Evolutionary conservation across 2,113 vertebrate genomes (phyloP).

Genomic region (Chamaea fasciata): DNA sequence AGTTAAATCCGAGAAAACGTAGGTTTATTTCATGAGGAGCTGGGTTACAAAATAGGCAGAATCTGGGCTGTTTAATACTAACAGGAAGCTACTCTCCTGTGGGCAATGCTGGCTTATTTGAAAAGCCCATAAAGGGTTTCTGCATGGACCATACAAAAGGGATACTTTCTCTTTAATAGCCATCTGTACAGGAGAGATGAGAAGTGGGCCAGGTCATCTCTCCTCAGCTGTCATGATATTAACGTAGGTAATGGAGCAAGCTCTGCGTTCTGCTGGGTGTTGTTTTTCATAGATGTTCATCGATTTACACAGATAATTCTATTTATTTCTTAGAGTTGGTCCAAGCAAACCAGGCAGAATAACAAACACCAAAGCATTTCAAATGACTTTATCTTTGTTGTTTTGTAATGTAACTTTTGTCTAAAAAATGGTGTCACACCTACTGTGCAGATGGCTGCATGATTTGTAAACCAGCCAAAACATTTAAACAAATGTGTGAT

Average conservation of each 20-base stretch:
- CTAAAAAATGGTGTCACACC: constrained; percentile 80
- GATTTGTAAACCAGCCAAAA: constrained; percentile 86
- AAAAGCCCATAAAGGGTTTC: constrained; percentile 86
- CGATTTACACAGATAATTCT: constrained; percentile 97
- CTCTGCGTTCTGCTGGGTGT: constrained; percentile 91
- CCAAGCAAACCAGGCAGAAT: constrained; percentile 86
- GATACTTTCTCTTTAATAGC: constrained; percentile 98
- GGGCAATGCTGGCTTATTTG: constrained; percentile 83
- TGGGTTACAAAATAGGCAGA: constrained; percentile 69
- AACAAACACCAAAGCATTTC: constrained; percentile 85
- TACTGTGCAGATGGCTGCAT: constrained; percentile 82
- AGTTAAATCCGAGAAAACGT: constrained; percentile 59
- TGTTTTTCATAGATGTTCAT: constrained; percentile 95
- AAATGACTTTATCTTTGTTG: constrained; percentile 83
- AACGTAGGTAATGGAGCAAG: constrained; percentile 99
- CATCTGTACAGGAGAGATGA: constrained; percentile 99
- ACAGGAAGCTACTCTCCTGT: constrained; percentile 80
- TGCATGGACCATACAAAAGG: constrained; percentile 88
- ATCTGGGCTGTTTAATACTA: constrained; percentile 79
- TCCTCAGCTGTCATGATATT: constrained; percentile 99
- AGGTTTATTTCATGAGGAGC: constrained; percentile 71
- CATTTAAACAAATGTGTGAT: constrained; percentile 90
- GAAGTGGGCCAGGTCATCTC: constrained; percentile 96
- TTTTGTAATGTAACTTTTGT: constrained; percentile 84
- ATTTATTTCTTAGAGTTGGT: constrained; percentile 94